Evolutionary conservation across 2,888 invertebrate species (phyloP).

Genomic region (Tinea trinotella): DNA sequence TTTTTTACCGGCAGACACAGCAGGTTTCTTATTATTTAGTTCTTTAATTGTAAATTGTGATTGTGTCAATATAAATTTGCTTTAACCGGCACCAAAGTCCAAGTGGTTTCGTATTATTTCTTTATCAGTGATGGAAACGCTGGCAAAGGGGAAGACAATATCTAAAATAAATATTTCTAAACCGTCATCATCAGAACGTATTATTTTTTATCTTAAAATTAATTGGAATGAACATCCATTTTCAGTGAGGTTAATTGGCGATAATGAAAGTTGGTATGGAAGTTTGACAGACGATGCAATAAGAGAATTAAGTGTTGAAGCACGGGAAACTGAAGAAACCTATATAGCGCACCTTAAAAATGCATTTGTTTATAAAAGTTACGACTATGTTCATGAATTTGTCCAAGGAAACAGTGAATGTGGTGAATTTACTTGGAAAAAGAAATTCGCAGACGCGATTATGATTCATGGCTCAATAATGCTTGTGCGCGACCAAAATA

Average conservation of each 20-base stretch:
- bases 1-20: too few species aligned
- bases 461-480: conserved; percentile 40
- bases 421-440: conserved; percentile 45
- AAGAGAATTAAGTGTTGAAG: conserved; percentile 29
- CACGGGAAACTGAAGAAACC: conserved; percentile 33
- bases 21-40: too few species aligned
- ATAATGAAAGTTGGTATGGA: conserved; percentile 41
- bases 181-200: too few species aligned
- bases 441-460: conserved; percentile 30
- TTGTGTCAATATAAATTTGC: too few species aligned
- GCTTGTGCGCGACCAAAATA: too few species aligned
- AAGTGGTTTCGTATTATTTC: too few species aligned
- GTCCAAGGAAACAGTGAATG: conserved; percentile 22
- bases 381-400: conserved; percentile 19
- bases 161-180: too few species aligned
- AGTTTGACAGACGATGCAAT: conserved; percentile 36
- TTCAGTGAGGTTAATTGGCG: conserved; percentile 39
- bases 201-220: conserved; percentile 28
- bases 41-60: too few species aligned
- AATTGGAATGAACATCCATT: conserved; percentile 43
- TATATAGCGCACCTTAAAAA: conserved; percentile 32
- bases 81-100: too few species aligned
- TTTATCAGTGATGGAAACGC: too few species aligned
- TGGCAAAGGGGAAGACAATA: too few species aligned
- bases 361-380: conserved; percentile 18